phyloP scores from a whole-genome alignment of 1,140 invertebrate genomes.

The Drosophila setifemur region DNA sequence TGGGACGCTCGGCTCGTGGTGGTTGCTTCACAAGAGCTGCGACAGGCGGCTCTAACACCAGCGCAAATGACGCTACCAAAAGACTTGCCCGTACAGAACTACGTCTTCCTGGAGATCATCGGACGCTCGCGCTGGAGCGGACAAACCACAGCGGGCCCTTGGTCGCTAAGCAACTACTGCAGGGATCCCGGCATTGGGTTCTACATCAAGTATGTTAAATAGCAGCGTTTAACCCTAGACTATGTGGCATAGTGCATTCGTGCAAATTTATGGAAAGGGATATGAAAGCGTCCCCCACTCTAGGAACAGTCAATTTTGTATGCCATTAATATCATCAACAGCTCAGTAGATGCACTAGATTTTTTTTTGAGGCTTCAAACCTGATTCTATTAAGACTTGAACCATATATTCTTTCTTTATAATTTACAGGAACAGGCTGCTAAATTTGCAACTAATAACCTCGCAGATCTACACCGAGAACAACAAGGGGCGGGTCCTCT shows the following conservation, averaged over 20 bases:
- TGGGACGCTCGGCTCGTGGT: constrained; percentile 87
- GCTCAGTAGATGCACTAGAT: too few relatives aligned
- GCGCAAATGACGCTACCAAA: constrained; percentile 63
- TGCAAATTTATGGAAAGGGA: too few relatives aligned
- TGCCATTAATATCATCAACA: too few relatives aligned
- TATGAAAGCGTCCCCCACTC: too few relatives aligned
- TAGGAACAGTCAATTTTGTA: too few relatives aligned
- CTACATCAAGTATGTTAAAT: constrained; percentile 63
- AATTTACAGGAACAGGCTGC: constrained; percentile 50
- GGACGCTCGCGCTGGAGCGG: constrained; percentile 88
- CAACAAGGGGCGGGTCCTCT: constrained; percentile 27
- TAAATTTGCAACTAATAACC: constrained; percentile 30
- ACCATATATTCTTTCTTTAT: too few relatives aligned
- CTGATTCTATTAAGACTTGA: too few relatives aligned
- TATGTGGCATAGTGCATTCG: too few relatives aligned
- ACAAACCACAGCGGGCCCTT: constrained; percentile 87
- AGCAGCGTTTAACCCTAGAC: too few relatives aligned
- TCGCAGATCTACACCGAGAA: constrained; percentile 56
- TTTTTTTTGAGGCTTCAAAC: not conserved
- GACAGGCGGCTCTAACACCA: constrained; percentile 86
- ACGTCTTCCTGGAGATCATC: constrained; percentile 90
- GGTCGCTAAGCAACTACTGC: constrained; percentile 82
- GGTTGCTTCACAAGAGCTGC: constrained; percentile 87
- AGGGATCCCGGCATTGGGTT: constrained; percentile 83
- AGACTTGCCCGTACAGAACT: constrained; percentile 85